These are phyloP conservation scores for Acanthurus leucopareius DNA, from an alignment of 2,797 vertebrate species.

Conservation along the genomic window DNA sequence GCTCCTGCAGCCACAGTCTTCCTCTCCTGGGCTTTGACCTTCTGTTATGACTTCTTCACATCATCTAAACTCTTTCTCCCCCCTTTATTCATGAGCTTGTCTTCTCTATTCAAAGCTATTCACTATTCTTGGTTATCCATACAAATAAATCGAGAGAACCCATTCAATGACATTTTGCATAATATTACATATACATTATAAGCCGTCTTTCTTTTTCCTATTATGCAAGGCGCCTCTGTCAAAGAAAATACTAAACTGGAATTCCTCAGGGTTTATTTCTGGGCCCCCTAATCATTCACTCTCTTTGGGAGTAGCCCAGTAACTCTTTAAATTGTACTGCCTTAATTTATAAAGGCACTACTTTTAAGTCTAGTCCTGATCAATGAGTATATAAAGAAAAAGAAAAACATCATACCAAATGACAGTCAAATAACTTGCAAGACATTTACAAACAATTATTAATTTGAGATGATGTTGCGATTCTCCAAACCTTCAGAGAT, in stretches of 20 bases:
- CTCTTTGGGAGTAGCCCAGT: background rate
- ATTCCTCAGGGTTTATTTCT: constrained; percentile 28
- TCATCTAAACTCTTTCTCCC: constrained; percentile 22
- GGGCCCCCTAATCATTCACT: background rate
- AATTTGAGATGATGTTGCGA: background rate
- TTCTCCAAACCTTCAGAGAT: background rate
- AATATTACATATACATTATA: no score
- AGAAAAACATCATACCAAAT: background rate
- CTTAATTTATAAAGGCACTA: background rate
- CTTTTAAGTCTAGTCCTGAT: background rate
- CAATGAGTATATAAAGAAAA: constrained; percentile 2
- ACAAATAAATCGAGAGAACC: background rate
- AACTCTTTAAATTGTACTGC: background rate
- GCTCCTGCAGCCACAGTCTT: constrained; percentile 53
- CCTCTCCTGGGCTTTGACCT: constrained; percentile 57
- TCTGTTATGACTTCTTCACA: constrained; percentile 46
- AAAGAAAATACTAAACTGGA: background rate
- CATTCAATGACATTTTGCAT: background rate
- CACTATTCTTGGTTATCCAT: background rate
- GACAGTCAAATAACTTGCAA: background rate
- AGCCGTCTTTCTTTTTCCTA: background rate
- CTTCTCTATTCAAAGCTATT: background rate
- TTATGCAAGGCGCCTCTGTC: background rate
- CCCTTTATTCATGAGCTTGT: constrained; percentile 18
- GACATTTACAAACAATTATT: background rate